Evolutionary conservation across 2,113 vertebrate genomes (phyloP).

Genomic region (Grus americana): DNA sequence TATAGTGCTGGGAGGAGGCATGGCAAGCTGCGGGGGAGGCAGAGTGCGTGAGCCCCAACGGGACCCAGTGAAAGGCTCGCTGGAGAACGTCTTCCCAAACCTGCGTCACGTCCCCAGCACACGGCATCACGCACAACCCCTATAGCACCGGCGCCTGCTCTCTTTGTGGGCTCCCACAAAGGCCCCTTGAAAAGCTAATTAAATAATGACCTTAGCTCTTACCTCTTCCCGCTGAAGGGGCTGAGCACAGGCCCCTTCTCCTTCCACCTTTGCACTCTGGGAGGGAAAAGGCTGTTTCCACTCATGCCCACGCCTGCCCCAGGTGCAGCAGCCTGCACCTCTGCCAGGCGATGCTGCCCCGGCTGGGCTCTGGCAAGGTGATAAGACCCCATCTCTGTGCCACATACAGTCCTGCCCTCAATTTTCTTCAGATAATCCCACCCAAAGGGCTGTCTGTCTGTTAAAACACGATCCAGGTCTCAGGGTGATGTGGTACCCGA

Average conservation of each 20-base stretch:
- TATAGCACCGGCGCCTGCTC: rapidly evolving
- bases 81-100: background rate
- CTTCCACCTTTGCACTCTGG: background rate
- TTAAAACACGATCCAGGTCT: rapidly evolving
- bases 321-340: background rate
- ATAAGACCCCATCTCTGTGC: background rate
- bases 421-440: background rate
- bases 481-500: rapidly evolving
- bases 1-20: background rate
- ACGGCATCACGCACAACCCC: background rate
- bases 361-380: background rate
- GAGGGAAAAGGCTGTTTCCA: background rate
- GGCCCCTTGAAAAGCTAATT: background rate
- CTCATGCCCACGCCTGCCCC: rapidly evolving
- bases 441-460: background rate
- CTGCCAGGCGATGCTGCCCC: background rate
- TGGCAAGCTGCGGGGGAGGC: background rate
- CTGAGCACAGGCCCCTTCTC: background rate
- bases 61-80: rapidly evolving
- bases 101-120: background rate
- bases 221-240: background rate
- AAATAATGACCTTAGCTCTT: background rate
- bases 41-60: rapidly evolving
- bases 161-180: background rate
- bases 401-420: rapidly evolving